Base-by-base conservation (phyloP, 1,140 invertebrate species). In the Nasonia vitripennis region DNA sequence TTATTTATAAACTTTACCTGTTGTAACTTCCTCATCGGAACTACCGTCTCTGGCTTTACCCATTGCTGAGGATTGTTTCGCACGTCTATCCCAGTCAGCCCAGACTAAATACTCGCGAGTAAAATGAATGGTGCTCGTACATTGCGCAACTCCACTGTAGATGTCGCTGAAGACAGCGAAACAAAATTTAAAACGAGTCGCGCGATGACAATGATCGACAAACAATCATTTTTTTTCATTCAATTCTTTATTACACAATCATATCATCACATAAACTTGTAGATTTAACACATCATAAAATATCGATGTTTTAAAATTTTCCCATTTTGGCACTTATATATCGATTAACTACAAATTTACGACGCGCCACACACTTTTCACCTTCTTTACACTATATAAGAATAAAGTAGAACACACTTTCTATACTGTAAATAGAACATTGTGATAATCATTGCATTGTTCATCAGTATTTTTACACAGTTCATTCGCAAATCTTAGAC, bases 21-120 rank as follows among this genome's bases (percentile, higher is more conserved):
- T 73, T 81, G 74, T 87, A 20, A 87, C 68, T 27, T 90, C 89
- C 48, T 90, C 89, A 20, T 90, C 89, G 12, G 89, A 87, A 83
- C 87, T 90, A 48, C 77, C 70, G 20, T 90, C 89, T 87, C 89
- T 91, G 10, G 84, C 71, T 78, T 91, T 91, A 37, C 88, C 90
- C 90, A 91, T 91, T 89, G 23, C 31, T 31, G 70, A 9, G 70
- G 10, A 27, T 27, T 71, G 23, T 37, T 71, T 9, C 2, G 55
- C 48, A 51, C 20, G 20, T 62, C 5, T 20, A n/a, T n/a, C n/a
- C n/a, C n/a, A 0, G 27, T 17, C 55, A 62, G 27, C 27, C 1
- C 27, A 62, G 17, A 7, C 55, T 14, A 62, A 62, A 7, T n/a
- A n/a, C n/a, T 20, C 3, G 1, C 55, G 6, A 45, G 20, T 20